phyloP scores from a whole-genome alignment of 1,140 invertebrate species.

The Holcopasites calliopsidis region DNA sequence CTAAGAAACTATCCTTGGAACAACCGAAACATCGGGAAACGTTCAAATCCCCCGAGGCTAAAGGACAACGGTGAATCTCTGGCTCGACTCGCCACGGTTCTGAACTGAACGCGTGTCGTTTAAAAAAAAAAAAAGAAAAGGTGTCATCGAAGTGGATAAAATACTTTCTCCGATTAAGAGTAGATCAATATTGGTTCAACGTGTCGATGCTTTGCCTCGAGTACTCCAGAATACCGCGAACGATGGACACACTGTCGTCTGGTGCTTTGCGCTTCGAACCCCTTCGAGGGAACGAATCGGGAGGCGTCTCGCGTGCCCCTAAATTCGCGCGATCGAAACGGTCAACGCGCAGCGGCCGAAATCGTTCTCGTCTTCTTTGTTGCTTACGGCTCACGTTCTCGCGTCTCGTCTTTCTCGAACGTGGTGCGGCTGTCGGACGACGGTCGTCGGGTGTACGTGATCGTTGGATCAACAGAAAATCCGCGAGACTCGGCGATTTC shows the following conservation, averaged over 20 bases:
- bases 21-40: too few relatives aligned
- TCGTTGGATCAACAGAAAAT: conserved; percentile 11
- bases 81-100: not conserved
- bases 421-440: not conserved
- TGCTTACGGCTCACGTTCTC: conserved; percentile 21
- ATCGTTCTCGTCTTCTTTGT: conserved; percentile 1
- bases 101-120: not conserved
- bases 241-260: not conserved
- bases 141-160: not conserved
- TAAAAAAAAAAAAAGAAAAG: not conserved
- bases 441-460: conserved; percentile 12
- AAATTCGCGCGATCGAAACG: not conserved
- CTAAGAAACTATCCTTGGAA: too few relatives aligned
- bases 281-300: not conserved
- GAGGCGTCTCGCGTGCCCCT: not conserved
- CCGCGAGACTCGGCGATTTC: not conserved
- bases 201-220: conserved; percentile 5
- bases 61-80: not conserved
- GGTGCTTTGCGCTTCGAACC: not conserved
- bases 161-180: not conserved
- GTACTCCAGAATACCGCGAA: conserved; percentile 8
- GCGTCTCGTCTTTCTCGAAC: conserved; percentile 29
- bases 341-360: conserved; percentile 4
- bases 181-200: conserved; percentile 1
- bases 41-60: too few relatives aligned